Percentiles rank a stretch among this genome's conserved stretches.
These are phyloP conservation scores for Agrilus mali DNA, from an alignment of 2,888 invertebrate genomes.

Conservation along the genomic window DNA sequence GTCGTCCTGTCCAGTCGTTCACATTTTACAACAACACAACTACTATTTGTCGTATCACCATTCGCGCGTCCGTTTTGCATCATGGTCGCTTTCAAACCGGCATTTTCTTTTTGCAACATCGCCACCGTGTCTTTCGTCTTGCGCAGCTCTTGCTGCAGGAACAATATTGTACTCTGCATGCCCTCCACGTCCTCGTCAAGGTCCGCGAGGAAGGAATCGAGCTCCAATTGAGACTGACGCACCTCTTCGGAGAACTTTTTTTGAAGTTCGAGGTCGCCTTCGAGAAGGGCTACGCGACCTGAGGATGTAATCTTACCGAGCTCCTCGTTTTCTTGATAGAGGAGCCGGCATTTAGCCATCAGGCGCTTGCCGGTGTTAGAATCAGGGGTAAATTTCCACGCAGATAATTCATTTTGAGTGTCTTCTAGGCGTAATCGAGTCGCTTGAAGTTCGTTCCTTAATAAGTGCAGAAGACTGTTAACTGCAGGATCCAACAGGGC, in stretches of 20 bases:
- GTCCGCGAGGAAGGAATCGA: constrained; percentile 91
- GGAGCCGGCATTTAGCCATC: constrained; percentile 91
- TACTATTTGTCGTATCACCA: constrained; percentile 17
- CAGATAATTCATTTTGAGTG: constrained; percentile 92
- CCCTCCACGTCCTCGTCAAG: constrained; percentile 96
- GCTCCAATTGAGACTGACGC: constrained; percentile 90
- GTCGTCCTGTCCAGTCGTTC: constrained; percentile 30
- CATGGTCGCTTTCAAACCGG: constrained; percentile 17
- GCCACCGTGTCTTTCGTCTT: constrained; percentile 59
- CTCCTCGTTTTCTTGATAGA: constrained; percentile 96
- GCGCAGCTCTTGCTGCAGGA: constrained; percentile 84
- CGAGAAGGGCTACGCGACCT: constrained; percentile 87
- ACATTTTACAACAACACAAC: constrained; percentile 26
- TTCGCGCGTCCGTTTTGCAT: constrained; percentile 21
- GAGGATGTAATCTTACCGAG: constrained; percentile 91
- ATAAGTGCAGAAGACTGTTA: constrained; percentile 80
- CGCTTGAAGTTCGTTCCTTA: constrained; percentile 80
- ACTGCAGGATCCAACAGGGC: constrained; percentile 91
- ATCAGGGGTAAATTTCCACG: constrained; percentile 99
- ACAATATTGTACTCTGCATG: constrained; percentile 94
- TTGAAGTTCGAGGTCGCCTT: constrained; percentile 89
- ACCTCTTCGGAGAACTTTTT: constrained; percentile 94
- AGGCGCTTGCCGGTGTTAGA: constrained; percentile 95
- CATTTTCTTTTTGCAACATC: constrained; percentile 48
- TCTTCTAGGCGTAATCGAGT: constrained; percentile 88